Base-by-base conservation (phyloP, 2,888 invertebrate species). In the Noctuana brunneofusca region DNA sequence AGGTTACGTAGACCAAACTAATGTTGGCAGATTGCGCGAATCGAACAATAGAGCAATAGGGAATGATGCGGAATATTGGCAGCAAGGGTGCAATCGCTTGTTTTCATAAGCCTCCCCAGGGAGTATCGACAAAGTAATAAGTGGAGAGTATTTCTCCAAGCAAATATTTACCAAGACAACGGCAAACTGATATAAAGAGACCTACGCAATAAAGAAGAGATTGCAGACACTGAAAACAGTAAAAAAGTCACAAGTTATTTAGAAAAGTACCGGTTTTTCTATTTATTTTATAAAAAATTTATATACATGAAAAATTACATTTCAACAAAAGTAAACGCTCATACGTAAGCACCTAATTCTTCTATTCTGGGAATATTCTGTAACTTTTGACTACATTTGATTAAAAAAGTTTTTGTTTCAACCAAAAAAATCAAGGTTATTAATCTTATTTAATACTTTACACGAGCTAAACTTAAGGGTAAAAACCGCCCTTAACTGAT, bases 161-260 rank as follows among this genome's bases (percentile, higher is more conserved):
- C 72, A 69, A 80, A 75, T 78, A 75, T 81, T 80, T 74, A 73
- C 73, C 66, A 68, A 76, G 27, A 49, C 49, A 6, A 24, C 49
- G 71, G 69, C 69, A 66, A 70, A 68, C 65, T n/a, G n/a, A n/a
- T n/a, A n/a, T n/a, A n/a, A n/a, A n/a, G n/a, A 71, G 72, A 68
- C 68, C 52, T 64, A 50, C 66, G 63, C 73, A 77, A 80, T 79
- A 79, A 73, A 76, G 66, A 71, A 70, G 75, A 9, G n/a, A 48
- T 22, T 48, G 1, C 22, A 18, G 18, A 43, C 16, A n/a, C 22
- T 22, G 22, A 22, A 22, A 12, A 46, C 46, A 46, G n/a, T 16
- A 41, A 1, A 1, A 18, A 18, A 18, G 18, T 18, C 18, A 3
- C 9, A 38, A 14, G 3, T 38, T 14, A 14, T 11, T 18, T 8